These are phyloP conservation scores for Schizothorax lantsangensis DNA, from an alignment of 2,797 vertebrate species.

Conservation along the genomic window DNA sequence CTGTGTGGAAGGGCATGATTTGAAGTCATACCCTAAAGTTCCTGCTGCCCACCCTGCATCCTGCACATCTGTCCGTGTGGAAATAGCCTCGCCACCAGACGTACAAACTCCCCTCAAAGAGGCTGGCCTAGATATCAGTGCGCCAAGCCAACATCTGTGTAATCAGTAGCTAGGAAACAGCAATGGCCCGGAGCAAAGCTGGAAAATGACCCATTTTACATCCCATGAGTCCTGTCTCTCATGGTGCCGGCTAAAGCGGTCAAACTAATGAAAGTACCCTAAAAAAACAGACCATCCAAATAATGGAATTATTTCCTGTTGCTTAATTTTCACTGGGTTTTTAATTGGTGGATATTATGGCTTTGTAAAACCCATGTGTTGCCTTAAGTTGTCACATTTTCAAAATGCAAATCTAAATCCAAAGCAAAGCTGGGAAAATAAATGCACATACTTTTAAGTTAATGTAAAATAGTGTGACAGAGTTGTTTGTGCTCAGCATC, in stretches of 20 bases:
- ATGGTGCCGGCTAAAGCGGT: constrained; percentile 28
- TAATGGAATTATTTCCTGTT: constrained; percentile 23
- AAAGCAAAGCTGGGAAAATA: neutral
- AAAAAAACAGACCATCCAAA: constrained; percentile 6
- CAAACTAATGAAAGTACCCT: constrained; percentile 34
- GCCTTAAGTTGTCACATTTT: neutral
- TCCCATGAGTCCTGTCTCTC: constrained; percentile 34
- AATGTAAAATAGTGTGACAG: neutral
- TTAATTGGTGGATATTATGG: neutral
- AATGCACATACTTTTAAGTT: neutral
- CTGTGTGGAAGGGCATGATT: neutral
- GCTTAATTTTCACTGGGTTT: constrained; percentile 3
- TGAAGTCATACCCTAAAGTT: constrained; percentile 7
- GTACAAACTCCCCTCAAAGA: constrained; percentile 66
- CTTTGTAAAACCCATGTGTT: neutral
- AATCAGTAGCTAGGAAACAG: constrained; percentile 63
- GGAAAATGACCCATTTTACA: constrained; percentile 61
- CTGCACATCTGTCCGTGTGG: constrained; percentile 43
- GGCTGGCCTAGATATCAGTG: constrained; percentile 74
- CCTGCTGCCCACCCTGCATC: neutral
- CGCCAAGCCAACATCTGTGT: constrained; percentile 67
- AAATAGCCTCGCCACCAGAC: constrained; percentile 52
- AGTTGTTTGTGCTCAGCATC: neutral
- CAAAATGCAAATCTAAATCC: neutral
- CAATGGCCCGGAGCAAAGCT: constrained; percentile 62